phyloP scores from a whole-genome alignment of 2,113 vertebrate genomes.

The Circaetus gallicus region DNA sequence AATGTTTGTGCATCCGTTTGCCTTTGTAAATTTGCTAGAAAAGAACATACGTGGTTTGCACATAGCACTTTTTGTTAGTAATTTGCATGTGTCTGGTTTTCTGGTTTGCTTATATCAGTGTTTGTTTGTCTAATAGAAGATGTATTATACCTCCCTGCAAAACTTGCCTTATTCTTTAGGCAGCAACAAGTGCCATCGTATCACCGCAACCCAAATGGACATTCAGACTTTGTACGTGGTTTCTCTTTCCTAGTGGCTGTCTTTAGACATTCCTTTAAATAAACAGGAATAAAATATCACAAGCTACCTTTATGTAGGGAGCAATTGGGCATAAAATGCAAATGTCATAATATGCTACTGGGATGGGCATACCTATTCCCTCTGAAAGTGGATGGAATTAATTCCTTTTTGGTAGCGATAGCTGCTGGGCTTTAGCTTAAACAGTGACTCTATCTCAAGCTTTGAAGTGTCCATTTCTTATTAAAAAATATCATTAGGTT shows the following conservation, averaged over 20 bases:
- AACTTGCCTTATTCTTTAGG: background rate
- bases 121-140: background rate
- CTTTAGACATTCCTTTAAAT: background rate
- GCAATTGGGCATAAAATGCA: background rate
- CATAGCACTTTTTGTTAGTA: background rate
- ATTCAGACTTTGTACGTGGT: background rate
- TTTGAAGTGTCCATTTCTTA: conserved; percentile 3
- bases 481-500: background rate
- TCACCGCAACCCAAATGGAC: background rate
- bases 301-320: background rate
- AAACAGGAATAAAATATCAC: background rate
- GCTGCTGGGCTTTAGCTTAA: background rate
- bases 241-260: background rate
- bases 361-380: background rate
- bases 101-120: background rate
- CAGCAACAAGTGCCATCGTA: background rate
- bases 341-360: background rate
- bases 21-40: background rate
- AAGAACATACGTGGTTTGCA: background rate
- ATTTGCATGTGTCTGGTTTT: background rate
- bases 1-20: background rate
- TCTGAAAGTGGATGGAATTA: background rate
- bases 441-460: background rate
- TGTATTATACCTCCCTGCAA: background rate
- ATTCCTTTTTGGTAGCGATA: background rate